phyloP scores from a whole-genome alignment of 2,888 invertebrate genomes.

The Autographa gamma region DNA sequence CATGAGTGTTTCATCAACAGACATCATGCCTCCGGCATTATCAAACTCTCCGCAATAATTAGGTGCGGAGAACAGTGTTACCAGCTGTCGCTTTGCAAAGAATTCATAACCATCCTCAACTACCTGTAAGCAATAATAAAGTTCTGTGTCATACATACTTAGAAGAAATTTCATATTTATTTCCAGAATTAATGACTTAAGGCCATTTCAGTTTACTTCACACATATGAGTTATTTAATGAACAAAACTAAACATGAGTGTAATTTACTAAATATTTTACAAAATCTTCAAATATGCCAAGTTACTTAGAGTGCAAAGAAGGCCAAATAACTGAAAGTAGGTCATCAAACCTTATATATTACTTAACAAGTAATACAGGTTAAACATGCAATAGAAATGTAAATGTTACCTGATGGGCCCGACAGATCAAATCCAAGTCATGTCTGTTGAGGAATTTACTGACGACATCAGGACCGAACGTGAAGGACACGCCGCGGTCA shows the following conservation, averaged over 20 bases:
- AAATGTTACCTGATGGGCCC: conserved; percentile 96
- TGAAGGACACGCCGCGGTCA: conserved; percentile 99
- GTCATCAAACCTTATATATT: not conserved
- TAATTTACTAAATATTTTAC: no score
- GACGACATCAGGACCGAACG: conserved; percentile 99
- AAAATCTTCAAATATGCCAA: no score
- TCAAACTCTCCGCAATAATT: conserved; percentile 99
- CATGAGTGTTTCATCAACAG: conserved; percentile 99
- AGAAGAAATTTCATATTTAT: not conserved
- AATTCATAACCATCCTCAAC: conserved; percentile 99
- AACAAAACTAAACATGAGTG: no score
- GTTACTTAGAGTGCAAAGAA: not conserved
- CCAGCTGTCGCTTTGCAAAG: conserved; percentile 99
- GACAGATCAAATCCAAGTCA: conserved; percentile 98
- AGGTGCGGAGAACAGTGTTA: conserved; percentile 99
- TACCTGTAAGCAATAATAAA: conserved; percentile 87
- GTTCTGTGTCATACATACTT: not conserved
- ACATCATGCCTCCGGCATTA: conserved; percentile 99
- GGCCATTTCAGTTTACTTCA: no score
- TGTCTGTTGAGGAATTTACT: conserved; percentile 98
- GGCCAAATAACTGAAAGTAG: not conserved
- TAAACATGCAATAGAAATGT: conserved; percentile 21
- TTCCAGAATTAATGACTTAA: not conserved
- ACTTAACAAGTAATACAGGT: not conserved
- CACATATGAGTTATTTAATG: no score